Percentiles rank a stretch among this genome's conserved stretches.
These are phyloP conservation scores for Dasysyrphus tricinctus DNA, from an alignment of 2,888 invertebrate species.

Conservation along the genomic window DNA sequence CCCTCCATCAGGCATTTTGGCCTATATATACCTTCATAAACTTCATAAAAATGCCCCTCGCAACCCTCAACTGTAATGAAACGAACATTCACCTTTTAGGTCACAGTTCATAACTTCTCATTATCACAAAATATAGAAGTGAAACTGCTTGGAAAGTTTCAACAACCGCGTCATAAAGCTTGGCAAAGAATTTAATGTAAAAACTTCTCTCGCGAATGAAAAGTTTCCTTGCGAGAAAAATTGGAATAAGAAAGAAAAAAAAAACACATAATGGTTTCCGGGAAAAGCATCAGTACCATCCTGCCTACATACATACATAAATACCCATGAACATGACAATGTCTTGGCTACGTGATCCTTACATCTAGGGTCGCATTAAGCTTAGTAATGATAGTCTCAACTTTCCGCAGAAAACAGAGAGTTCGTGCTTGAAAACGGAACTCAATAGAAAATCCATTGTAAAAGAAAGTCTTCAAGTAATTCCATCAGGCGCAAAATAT, in stretches of 20 bases:
- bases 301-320: background rate
- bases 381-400: constrained; percentile 30
- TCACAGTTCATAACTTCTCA: constrained; percentile 74
- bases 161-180: constrained; percentile 33
- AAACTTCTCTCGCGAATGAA: constrained; percentile 49
- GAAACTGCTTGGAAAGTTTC: constrained; percentile 61
- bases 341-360: constrained; percentile 61
- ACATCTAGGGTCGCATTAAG: constrained; percentile 54
- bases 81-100: constrained; percentile 37
- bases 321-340: background rate
- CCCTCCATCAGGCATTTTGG: background rate
- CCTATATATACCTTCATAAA: background rate
- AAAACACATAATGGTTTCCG: constrained; percentile 64
- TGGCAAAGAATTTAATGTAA: constrained; percentile 43
- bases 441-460: constrained; percentile 45
- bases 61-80: background rate
- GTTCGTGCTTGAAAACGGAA: constrained; percentile 46
- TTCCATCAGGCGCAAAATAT: constrained; percentile 15
- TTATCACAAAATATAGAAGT: constrained; percentile 60
- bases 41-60: background rate
- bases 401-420: constrained; percentile 10
- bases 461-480: constrained; percentile 21
- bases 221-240: constrained; percentile 34
- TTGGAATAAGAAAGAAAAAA: background rate
- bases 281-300: constrained; percentile 32